Evolutionary conservation across 2,113 vertebrate species (phyloP).

Genomic region (Panthera uncia): DNA sequence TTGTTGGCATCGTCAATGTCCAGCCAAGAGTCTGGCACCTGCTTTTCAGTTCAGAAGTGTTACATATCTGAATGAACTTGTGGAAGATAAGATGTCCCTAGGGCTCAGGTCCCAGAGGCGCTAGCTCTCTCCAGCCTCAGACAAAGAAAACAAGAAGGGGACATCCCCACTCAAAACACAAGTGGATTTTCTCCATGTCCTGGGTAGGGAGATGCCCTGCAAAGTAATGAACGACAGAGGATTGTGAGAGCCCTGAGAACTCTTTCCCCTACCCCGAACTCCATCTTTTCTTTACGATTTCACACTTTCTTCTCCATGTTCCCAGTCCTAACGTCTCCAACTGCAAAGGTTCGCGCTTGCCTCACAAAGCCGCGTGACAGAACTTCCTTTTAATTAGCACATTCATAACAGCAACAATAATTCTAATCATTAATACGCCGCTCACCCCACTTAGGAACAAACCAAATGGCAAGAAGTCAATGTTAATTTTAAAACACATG

Average conservation of each 20-base stretch:
- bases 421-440: conserved; percentile 68
- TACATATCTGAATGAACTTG: not conserved
- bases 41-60: not conserved
- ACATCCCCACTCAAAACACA: no score
- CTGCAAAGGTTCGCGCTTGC: not conserved
- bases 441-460: conserved; percentile 60
- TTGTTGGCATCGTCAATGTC: not conserved
- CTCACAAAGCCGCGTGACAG: not conserved
- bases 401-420: conserved; percentile 62
- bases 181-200: not conserved
- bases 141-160: not conserved
- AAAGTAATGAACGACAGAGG: rapidly evolving
- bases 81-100: not conserved
- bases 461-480: conserved; percentile 73
- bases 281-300: not conserved
- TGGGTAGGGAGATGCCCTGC: not conserved
- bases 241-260: rapidly evolving
- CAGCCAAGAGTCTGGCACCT: not conserved
- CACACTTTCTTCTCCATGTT: not conserved
- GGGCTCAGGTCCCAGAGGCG: not conserved
- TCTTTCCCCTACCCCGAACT: not conserved
- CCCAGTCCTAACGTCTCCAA: not conserved
- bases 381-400: conserved; percentile 73
- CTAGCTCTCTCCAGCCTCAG: not conserved
- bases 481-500: conserved; percentile 69